Base-by-base conservation (phyloP, 2,797 vertebrate genomes). In the Epinephelus malabaricus region DNA sequence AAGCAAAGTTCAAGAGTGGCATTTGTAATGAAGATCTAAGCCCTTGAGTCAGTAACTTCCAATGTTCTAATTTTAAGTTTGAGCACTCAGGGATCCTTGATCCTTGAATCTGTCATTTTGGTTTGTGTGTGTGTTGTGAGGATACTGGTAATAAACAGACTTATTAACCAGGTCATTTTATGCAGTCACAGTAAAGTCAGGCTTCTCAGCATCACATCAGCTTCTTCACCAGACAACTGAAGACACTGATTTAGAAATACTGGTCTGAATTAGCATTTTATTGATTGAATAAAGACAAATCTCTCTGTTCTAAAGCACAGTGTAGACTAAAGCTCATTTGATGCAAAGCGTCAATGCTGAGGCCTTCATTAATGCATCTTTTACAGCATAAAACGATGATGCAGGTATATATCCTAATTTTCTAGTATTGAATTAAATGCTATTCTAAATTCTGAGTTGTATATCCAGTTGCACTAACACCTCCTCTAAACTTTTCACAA, bases 1-100 rank as follows among this genome's bases (percentile, higher is more conserved):
- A 76, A 54, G 73, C 47, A 67, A 30, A 86, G 79, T 80, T 76
- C 59, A 76, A 69, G 34, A 77, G 68, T 55, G 15, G 78, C 81
- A 58, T 72, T 59, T 43, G 47, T 65, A 72, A 84, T 81, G 71
- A 79, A 79, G 62, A 69, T 38, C 61, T 2, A 55, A 78, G 58
- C 53, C 30, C 74, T 54, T 0, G n/a, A 83, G 77, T 64, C 56
- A 3, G 21, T 2, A 21, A 43, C 54, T 17, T 73, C 18, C 53
- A 59, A 1, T 49, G 27, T 56, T 67, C 46, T 58, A 19, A 70
- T 76, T 78, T 74, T 49, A 65, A 73, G 43, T 78, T 67, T 69
- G 1, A 56, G 18, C 38, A 15, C 54, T 79, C 64, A 3, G 34
- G 6, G 51, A 62, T 46, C 21, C 1, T 50, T 7, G 8, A 64